Evolutionary conservation across 2,888 invertebrate genomes (phyloP).

Genomic region (Lepidochitona cinerea): DNA sequence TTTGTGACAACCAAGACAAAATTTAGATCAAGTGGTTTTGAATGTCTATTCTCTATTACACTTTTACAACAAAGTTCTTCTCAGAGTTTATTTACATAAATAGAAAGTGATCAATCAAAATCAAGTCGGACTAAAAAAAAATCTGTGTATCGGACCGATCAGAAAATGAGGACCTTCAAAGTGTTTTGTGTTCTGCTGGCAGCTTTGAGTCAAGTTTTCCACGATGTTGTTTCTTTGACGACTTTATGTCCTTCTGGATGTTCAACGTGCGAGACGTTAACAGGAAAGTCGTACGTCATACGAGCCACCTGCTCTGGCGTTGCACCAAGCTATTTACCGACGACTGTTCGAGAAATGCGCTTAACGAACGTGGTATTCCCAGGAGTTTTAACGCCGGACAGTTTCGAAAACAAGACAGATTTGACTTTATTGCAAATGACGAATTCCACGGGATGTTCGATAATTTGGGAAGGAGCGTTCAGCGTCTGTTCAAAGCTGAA

Average conservation of each 20-base stretch:
- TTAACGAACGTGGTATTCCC: not conserved
- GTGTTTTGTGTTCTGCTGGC: no score
- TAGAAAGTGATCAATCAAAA: no score
- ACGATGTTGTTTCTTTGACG: no score
- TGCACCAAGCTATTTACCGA: not conserved
- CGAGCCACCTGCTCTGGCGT: not conserved
- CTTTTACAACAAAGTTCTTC: no score
- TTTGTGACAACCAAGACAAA: no score
- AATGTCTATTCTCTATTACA: no score
- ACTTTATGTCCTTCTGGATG: not conserved
- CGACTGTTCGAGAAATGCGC: not conserved
- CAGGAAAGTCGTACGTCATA: not conserved
- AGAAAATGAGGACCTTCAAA: no score
- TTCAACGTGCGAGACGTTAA: not conserved
- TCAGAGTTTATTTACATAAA: no score
- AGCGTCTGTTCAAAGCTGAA: not conserved
- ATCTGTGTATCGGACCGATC: no score
- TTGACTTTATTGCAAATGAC: not conserved
- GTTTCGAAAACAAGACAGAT: slow-evolving; percentile 1
- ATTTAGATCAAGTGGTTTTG: no score
- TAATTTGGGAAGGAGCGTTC: not conserved
- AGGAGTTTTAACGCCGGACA: not conserved
- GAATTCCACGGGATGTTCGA: not conserved
- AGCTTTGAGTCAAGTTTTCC: no score
- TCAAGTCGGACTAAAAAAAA: no score